Percentiles rank a stretch among this genome's conserved stretches.
Evolutionary conservation across 2,797 vertebrate genomes (phyloP).

Genomic region (Hafferia zeledoni): DNA sequence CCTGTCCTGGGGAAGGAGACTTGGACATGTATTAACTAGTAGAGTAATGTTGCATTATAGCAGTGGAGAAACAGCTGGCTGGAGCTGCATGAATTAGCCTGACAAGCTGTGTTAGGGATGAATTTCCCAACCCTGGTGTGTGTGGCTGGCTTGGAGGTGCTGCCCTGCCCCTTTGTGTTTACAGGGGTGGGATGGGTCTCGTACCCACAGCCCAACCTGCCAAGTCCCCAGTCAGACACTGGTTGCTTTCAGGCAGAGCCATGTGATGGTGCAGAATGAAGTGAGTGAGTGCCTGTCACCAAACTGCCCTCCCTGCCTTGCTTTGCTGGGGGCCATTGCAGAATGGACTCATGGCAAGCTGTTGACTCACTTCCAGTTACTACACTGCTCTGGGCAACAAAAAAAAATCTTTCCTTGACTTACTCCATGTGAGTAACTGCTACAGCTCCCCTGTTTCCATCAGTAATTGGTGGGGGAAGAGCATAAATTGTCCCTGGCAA

Average conservation of each 20-base stretch:
- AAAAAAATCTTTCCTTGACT: not conserved
- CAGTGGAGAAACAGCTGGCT: not conserved
- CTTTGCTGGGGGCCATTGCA: not conserved
- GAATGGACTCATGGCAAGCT: not conserved
- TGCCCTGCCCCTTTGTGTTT: not conserved
- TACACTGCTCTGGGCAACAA: not conserved
- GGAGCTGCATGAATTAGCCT: not conserved
- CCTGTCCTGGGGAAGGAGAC: not conserved
- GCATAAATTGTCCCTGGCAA: not conserved
- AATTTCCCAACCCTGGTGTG: not conserved
- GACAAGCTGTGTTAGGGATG: not conserved
- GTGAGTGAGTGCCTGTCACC: conserved; percentile 42
- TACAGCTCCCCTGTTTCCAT: not conserved
- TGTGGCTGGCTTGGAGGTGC: not conserved
- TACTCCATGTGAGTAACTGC: not conserved
- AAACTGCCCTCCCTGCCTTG: not conserved
- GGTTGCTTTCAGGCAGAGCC: not conserved
- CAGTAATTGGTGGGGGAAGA: not conserved
- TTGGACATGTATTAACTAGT: not conserved
- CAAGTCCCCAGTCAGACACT: not conserved
- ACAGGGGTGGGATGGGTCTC: not conserved
- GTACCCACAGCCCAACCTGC: rapidly evolving
- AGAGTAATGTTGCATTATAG: not conserved
- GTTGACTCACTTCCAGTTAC: conserved; percentile 55
- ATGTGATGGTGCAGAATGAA: not conserved